phyloP scores from a whole-genome alignment of 1,140 invertebrate genomes.

The Palaemon carinicauda region DNA sequence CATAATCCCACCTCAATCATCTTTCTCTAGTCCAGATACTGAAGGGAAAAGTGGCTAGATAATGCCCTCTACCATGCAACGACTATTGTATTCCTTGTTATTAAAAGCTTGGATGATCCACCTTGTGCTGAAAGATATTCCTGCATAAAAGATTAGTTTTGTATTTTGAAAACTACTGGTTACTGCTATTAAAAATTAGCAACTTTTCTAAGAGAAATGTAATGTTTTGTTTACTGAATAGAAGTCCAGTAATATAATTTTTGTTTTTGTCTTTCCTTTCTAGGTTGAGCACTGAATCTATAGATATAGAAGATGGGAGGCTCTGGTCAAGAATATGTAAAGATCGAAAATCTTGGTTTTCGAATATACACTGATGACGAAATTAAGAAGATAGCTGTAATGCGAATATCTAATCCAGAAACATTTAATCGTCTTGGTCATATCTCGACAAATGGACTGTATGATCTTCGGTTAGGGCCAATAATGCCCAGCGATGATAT shows the following conservation, averaged over 20 bases:
- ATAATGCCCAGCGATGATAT: conserved; percentile 66
- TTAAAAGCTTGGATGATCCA: no score
- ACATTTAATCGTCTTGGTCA: conserved; percentile 88
- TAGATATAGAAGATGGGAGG: conserved; percentile 32
- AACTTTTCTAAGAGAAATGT: no score
- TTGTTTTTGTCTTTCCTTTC: background rate
- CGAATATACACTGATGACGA: conserved; percentile 81
- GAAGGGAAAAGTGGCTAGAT: no score
- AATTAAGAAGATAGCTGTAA: conserved; percentile 85
- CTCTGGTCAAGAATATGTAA: conserved; percentile 10
- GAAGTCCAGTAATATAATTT: background rate
- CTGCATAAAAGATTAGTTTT: no score
- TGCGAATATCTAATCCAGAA: conserved; percentile 82
- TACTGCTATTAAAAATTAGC: no score
- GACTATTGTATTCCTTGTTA: no score
- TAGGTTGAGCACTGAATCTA: background rate
- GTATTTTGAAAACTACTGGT: no score
- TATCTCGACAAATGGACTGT: conserved; percentile 70
- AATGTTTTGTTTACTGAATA: background rate
- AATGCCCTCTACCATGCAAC: no score
- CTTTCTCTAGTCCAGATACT: no score
- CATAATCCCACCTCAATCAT: no score
- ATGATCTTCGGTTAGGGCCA: conserved; percentile 59
- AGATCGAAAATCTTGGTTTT: conserved; percentile 65
- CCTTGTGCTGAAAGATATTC: no score